Percentiles rank a stretch among this genome's conserved stretches.
phyloP scores from a whole-genome alignment of 92 coral and sea anemone genomes.

The Bergia puertoricense region DNA sequence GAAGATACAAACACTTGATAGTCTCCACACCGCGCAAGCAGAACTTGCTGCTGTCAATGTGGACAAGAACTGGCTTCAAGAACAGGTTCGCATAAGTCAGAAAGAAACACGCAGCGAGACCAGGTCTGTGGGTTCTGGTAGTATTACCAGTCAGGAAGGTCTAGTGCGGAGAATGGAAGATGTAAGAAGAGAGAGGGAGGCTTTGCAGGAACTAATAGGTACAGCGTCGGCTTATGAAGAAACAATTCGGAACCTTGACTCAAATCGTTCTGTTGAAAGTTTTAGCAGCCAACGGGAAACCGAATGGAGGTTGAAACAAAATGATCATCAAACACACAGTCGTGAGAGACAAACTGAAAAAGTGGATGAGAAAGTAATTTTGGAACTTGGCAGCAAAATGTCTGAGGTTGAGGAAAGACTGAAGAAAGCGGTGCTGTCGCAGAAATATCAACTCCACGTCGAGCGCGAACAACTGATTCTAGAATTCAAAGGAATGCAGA shows the following conservation, averaged over 20 bases:
- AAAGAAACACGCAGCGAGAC: constrained; percentile 45
- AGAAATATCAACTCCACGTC: constrained; percentile 78
- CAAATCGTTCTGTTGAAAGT: constrained; percentile 11
- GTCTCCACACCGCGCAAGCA: constrained; percentile 72
- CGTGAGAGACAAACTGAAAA: constrained; percentile 40
- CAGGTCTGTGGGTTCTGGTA: constrained; percentile 40
- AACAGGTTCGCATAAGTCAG: constrained; percentile 65
- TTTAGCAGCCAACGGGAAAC: constrained; percentile 39
- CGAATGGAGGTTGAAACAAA: constrained; percentile 20
- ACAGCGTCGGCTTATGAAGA: constrained; percentile 90
- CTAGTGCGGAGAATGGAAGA: constrained; percentile 69
- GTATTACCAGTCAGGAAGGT: constrained; percentile 49
- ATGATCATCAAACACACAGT: constrained; percentile 23
- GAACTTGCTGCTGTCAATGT: constrained; percentile 73
- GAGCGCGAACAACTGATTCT: constrained; percentile 87
- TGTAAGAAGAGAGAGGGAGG: constrained; percentile 73
- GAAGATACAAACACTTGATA: constrained; percentile 63
- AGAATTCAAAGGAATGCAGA: constrained; percentile 88
- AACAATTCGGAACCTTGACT: constrained; percentile 65
- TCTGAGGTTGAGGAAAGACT: constrained; percentile 87
- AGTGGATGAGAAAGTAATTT: constrained; percentile 74
- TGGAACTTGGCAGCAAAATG: constrained; percentile 85
- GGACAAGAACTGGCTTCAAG: constrained; percentile 83
- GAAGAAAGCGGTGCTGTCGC: constrained; percentile 88
- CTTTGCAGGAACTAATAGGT: constrained; percentile 77